phyloP scores from a whole-genome alignment of 2,888 invertebrate species.

The Villa cingulata region DNA sequence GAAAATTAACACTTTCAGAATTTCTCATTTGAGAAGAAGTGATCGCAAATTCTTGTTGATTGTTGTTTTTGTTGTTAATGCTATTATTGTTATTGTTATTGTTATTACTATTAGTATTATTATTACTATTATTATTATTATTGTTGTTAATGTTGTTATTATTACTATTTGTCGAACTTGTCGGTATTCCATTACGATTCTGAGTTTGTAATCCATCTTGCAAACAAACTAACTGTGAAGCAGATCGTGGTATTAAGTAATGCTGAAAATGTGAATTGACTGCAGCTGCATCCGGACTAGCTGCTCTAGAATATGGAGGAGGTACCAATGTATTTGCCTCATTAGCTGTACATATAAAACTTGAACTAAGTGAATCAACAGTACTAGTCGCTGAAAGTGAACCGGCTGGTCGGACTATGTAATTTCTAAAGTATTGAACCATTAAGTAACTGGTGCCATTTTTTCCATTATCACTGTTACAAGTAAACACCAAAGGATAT shows the following conservation, averaged over 20 bases:
- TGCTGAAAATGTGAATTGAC: conserved; percentile 28
- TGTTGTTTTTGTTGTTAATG: conserved; percentile 5
- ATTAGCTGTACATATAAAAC: conserved; percentile 74
- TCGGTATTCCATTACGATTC: conserved; percentile 4
- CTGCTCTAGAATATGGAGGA: conserved; percentile 69
- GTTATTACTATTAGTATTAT: conserved; percentile 5
- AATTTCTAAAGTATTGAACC: conserved; percentile 73
- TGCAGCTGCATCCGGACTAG: conserved; percentile 49
- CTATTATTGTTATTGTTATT: conserved; percentile 5
- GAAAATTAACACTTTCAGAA: conserved; percentile 26
- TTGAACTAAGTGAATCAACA: conserved; percentile 73
- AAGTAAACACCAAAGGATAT: conserved; percentile 72
- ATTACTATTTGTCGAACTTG: conserved; percentile 3
- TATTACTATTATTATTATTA: conserved; percentile 3
- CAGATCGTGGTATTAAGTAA: conserved; percentile 42
- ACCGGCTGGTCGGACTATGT: conserved; percentile 59
- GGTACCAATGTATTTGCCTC: conserved; percentile 75
- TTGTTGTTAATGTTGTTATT: conserved; percentile 3
- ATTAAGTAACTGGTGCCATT: conserved; percentile 63
- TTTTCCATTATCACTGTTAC: conserved; percentile 55
- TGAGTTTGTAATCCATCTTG: conserved; percentile 1
- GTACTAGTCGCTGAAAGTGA: conserved; percentile 75
- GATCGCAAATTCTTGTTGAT: conserved; percentile 1
- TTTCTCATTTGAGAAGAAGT: conserved; percentile 18
- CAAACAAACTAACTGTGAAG: conserved; percentile 36